These are phyloP conservation scores for Agrochola lychnidis DNA, from an alignment of 2,888 invertebrate species.

Conservation along the genomic window DNA sequence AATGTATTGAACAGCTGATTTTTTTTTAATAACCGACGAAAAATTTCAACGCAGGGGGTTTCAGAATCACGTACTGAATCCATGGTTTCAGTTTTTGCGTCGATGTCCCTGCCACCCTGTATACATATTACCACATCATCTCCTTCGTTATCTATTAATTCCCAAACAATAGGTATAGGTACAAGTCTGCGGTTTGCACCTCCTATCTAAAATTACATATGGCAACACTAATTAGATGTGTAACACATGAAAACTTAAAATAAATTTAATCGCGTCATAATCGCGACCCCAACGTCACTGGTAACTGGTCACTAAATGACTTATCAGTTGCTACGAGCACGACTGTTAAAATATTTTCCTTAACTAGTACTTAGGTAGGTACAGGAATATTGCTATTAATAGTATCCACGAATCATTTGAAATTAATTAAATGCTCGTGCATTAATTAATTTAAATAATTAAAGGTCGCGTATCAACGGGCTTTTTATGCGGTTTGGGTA, in stretches of 20 bases:
- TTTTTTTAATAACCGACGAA: too few relatives aligned
- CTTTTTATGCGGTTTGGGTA: constrained; percentile 9
- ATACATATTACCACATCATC: not conserved
- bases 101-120: too few relatives aligned
- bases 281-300: constrained; percentile 17
- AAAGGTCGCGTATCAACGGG: not conserved
- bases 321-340: constrained; percentile 22
- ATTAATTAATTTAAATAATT: constrained; percentile 8
- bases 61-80: too few relatives aligned
- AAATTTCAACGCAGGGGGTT: too few relatives aligned
- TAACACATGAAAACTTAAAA: constrained; percentile 1
- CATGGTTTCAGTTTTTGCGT: too few relatives aligned
- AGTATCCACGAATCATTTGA: constrained; percentile 17
- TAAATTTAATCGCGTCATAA: constrained; percentile 16
- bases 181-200: not conserved
- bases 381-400: constrained; percentile 24
- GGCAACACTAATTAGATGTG: constrained; percentile 11
- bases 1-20: too few relatives aligned
- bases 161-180: too few relatives aligned
- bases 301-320: not conserved
- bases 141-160: too few relatives aligned
- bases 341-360: constrained; percentile 34
- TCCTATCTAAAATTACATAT: constrained; percentile 1
- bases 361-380: not conserved
- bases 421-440: constrained; percentile 9